Evolutionary conservation across 1,140 invertebrate genomes (phyloP).

Genomic region (Drosophila melanica): DNA sequence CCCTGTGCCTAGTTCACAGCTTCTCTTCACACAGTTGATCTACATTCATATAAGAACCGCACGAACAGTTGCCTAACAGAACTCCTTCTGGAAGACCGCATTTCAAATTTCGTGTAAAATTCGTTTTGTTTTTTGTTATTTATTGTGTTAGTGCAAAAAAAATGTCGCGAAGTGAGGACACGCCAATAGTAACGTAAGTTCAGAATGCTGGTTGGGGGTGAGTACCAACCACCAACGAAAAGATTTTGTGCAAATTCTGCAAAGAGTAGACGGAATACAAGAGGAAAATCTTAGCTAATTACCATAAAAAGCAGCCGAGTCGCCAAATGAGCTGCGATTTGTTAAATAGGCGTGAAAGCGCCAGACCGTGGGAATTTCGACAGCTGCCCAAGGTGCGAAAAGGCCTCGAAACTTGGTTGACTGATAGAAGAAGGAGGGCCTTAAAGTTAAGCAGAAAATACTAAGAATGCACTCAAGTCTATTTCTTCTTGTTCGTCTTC

Average conservation of each 20-base stretch:
- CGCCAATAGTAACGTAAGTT: constrained; percentile 78
- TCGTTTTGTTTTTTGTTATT: constrained; percentile 17
- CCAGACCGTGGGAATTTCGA: constrained; percentile 61
- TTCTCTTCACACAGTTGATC: constrained; percentile 36
- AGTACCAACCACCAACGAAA: not conserved
- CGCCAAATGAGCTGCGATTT: constrained; percentile 76
- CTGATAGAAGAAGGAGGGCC: constrained; percentile 30
- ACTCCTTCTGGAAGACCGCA: constrained; percentile 35
- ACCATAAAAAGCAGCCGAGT: constrained; percentile 59
- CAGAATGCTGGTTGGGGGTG: too few relatives aligned
- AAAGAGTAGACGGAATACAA: not conserved
- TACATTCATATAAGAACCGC: constrained; percentile 21
- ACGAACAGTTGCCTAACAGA: constrained; percentile 37
- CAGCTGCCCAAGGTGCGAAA: constrained; percentile 67
- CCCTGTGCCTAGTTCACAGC: constrained; percentile 27
- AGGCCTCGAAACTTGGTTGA: constrained; percentile 56
- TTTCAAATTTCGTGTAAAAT: constrained; percentile 19
- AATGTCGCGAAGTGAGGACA: constrained; percentile 72
- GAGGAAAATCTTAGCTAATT: constrained; percentile 64
- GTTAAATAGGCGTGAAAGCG: constrained; percentile 75
- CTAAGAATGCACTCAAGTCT: constrained; percentile 34
- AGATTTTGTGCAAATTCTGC: constrained; percentile 43
- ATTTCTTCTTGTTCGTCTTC: constrained; percentile 27
- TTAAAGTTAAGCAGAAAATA: constrained; percentile 39
- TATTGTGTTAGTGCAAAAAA: constrained; percentile 30